phyloP scores from a whole-genome alignment of 2,888 invertebrate genomes.

The Euplexia lucipara region DNA sequence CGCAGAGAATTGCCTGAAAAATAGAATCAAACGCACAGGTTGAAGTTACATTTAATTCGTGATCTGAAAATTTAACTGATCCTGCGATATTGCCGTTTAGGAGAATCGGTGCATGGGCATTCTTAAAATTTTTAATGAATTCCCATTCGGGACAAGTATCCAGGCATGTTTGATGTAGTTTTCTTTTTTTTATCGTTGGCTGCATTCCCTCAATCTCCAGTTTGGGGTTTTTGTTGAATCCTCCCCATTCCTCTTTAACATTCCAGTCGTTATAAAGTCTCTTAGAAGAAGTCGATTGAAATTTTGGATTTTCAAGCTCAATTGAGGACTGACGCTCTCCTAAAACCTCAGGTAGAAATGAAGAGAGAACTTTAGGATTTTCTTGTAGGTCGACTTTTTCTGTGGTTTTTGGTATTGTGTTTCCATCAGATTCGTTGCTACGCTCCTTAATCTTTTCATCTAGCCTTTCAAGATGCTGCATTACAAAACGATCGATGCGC shows the following conservation, averaged over 20 bases:
- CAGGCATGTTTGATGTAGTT: background rate
- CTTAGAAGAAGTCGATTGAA: too few relatives aligned
- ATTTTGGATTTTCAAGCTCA: background rate
- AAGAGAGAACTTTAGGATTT: too few relatives aligned
- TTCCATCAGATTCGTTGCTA: background rate
- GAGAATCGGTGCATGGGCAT: background rate
- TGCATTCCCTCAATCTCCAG: background rate
- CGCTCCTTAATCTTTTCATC: too few relatives aligned
- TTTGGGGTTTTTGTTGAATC: background rate
- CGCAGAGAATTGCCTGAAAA: background rate
- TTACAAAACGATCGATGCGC: too few relatives aligned
- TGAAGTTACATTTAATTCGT: background rate
- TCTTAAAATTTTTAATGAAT: background rate
- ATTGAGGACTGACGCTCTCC: background rate
- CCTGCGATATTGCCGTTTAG: background rate
- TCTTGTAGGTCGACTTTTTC: background rate
- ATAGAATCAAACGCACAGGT: background rate
- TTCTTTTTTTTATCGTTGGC: background rate
- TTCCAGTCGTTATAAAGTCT: background rate
- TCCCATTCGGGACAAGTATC: slow-evolving; percentile 2
- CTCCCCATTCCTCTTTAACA: background rate
- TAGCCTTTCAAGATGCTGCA: too few relatives aligned
- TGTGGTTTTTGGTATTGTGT: too few relatives aligned
- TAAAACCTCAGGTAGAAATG: background rate
- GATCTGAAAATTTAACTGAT: background rate